These are phyloP conservation scores for Pitangus sulphuratus DNA, from an alignment of 2,797 vertebrate genomes.

Conservation along the genomic window DNA sequence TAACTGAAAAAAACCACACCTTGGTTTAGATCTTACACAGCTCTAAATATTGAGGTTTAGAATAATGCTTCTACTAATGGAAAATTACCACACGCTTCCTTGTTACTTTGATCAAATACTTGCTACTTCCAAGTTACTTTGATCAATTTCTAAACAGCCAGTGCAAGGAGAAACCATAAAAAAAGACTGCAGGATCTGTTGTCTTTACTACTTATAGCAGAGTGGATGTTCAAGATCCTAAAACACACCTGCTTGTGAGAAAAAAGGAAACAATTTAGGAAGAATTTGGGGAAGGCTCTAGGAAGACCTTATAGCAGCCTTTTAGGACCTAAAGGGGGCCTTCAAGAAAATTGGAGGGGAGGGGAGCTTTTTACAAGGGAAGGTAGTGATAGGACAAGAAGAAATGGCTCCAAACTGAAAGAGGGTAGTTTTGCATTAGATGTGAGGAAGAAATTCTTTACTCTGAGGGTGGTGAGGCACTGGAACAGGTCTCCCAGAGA, in stretches of 20 bases:
- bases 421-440: background rate
- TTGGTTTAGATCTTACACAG: background rate
- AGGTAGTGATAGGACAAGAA: background rate
- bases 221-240: background rate
- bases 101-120: background rate
- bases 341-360: background rate
- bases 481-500: background rate
- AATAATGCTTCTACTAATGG: background rate
- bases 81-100: background rate
- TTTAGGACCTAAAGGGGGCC: background rate
- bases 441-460: background rate
- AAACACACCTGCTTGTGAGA: background rate
- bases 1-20: accelerated
- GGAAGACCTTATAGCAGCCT: background rate
- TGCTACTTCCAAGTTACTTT: background rate
- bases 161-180: background rate
- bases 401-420: background rate
- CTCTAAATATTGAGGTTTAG: background rate
- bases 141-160: background rate
- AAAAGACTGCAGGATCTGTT: background rate
- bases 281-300: background rate
- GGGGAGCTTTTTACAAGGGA: background rate
- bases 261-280: background rate
- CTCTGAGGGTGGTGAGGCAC: too few relatives aligned
- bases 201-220: background rate